Base-by-base conservation (phyloP, 2,888 invertebrate species). In the Campopleginae sp. region DNA sequence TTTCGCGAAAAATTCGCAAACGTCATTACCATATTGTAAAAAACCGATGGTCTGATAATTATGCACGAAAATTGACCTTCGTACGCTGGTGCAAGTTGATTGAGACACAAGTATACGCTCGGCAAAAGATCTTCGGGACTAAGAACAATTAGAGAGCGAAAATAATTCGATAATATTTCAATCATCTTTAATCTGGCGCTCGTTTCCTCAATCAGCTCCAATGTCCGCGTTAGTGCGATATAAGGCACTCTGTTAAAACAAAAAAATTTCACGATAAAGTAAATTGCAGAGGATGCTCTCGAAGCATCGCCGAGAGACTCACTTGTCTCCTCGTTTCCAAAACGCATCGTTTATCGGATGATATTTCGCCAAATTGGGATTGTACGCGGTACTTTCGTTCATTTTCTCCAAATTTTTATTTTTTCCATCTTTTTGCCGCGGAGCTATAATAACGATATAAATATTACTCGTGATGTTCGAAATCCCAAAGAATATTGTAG, bases 1-100 rank as follows among this genome's bases (percentile, higher is more conserved):
- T 51, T 19, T 4, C 46, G 46, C 4, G 27, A 54, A 23, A 44
- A 10, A 44, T 44, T 58, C 2, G 23, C 14, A 58, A 27, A 58
- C 58, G 14, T 23, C 12, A 3, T 27, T 58, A 8, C 8, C 12
- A 23, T 27, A 58, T 14, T 58, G 3, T 5, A 27, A 58, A 4
- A 58, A 27, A 14, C 58, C 0, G 23, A 27, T 58, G 0, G 0
- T 27, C 1, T 27, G 58, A 58, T 58, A 12, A 23, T 54, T 54
- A 58, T 23, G 4, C 1, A 4, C 2, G 27, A 27, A 58, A 23
- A 12, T 10, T 54, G 23, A 94, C 98, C 99, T 94, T 98, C 98
- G 93, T 99, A 99, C 0, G 99, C 98, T 0, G 99, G 99, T 0
- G 98, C 99, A 65, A 99, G 94, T 94, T 98, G 97, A 94, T 99